These are phyloP conservation scores for Syngnathus acus DNA, from an alignment of 2,797 vertebrate genomes.

Conservation along the genomic window DNA sequence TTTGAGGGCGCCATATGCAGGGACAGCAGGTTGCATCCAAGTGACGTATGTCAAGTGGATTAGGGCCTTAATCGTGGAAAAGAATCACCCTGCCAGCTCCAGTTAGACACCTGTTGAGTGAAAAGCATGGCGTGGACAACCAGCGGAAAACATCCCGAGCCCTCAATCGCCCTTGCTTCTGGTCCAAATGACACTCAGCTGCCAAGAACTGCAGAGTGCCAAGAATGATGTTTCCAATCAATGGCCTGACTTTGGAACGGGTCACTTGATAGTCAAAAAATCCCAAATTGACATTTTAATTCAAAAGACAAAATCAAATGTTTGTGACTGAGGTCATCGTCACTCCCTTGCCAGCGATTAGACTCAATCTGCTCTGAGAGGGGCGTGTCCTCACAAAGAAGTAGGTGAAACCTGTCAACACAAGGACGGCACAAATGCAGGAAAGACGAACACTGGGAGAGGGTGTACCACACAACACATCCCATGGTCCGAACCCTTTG, in stretches of 20 bases:
- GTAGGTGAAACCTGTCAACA: constrained; percentile 19
- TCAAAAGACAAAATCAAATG: neutral
- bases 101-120: constrained; percentile 45
- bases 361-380: constrained; percentile 33
- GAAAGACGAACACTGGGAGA: neutral
- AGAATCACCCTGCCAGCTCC: constrained; percentile 48
- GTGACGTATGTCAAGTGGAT: constrained; percentile 42
- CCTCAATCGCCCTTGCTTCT: neutral
- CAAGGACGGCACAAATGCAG: neutral
- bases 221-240: neutral
- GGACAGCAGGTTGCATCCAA: constrained; percentile 40
- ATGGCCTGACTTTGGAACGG: neutral
- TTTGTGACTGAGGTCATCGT: constrained; percentile 49
- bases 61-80: constrained; percentile 40
- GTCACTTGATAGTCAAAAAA: neutral
- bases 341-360: constrained; percentile 46
- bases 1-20: constrained; percentile 19
- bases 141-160: constrained; percentile 16
- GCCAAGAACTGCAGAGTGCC: neutral
- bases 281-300: neutral
- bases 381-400: neutral
- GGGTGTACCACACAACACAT: neutral
- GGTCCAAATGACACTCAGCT: neutral
- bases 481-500: neutral
- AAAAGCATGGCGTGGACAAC: constrained; percentile 14